Base-by-base conservation (phyloP, 2,113 vertebrate genomes). In the Castor canadensis region DNA sequence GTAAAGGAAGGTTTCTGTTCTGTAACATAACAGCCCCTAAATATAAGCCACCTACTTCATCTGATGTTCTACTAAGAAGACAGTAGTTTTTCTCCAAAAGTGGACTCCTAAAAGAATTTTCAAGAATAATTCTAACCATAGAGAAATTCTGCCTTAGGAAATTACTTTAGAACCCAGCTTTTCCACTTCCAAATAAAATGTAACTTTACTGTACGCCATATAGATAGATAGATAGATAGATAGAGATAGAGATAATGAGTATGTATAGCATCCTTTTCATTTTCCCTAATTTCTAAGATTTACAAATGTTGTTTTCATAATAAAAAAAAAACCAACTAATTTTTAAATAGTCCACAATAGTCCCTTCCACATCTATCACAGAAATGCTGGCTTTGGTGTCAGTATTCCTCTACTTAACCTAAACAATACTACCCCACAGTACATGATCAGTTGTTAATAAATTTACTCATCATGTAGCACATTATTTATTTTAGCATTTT, bases 281-380 rank as follows among this genome's bases (percentile, higher is more conserved):
- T 89, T 80, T 20, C 67, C 90, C 94, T 24, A 17, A 88, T 22
- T 47, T 71, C 77, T 81, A 73, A 75, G 71, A 96, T 85, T 93
- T 95, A 79, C 30, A 92, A 95, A 84, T 72, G 62, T 32, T 73
- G 47, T 56, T 92, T 62, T 73, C n/a, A 24, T 75, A 88, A 49
- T 28, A 58, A 92, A 88, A 92, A 60, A 26, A 80, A 58, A n/a
- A n/a, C n/a, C n/a, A 67, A 10, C 56, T 91, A 79, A 66, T 38
- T 95, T 91, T 85, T 96, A 87, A 94, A n/a, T 83, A 90, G 80
- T 32, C 49, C n/a, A 89, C 45, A 84, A 85, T 17, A 92, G 40
- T 67, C 38, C 30, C 95, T 94, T 91, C 32, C 43, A 80, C 19
- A 96, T 71, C 84, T 66, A 87, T 92, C 28, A 88, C 64, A 67